These are phyloP conservation scores for Meandrina meandrites DNA, from an alignment of 92 coral and sea anemone genomes.

Conservation along the genomic window DNA sequence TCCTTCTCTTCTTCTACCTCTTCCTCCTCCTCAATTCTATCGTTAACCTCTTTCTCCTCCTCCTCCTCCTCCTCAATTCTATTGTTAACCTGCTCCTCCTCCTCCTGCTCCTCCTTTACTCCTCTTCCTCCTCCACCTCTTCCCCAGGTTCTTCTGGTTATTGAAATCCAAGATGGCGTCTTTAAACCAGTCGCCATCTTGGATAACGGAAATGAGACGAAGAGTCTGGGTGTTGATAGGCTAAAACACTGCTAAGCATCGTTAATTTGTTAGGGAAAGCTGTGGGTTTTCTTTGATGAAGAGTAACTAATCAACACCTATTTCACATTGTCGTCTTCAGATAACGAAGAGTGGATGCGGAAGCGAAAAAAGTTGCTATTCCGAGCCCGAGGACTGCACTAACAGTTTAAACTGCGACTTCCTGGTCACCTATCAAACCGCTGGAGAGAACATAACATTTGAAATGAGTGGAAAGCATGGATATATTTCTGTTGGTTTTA, in stretches of 20 bases:
- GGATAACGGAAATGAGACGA: not conserved
- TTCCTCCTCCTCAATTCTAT: too few species aligned
- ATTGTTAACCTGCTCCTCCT: too few species aligned
- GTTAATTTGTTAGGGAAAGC: not conserved
- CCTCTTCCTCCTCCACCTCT: too few species aligned
- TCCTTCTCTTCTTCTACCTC: too few species aligned
- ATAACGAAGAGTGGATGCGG: constrained; percentile 69
- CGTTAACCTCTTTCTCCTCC: too few species aligned
- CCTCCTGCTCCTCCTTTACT: too few species aligned
- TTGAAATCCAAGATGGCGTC: constrained; percentile 2
- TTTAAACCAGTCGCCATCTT: not conserved
- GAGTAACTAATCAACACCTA: not conserved
- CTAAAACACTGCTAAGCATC: not conserved
- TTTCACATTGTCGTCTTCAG: constrained; percentile 16
- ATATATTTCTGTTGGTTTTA: constrained; percentile 75
- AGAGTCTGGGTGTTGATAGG: not conserved
- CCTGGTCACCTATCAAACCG: constrained; percentile 64
- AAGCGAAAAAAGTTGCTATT: constrained; percentile 60
- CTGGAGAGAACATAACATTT: constrained; percentile 57
- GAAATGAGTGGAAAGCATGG: constrained; percentile 71
- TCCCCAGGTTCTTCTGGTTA: too few species aligned
- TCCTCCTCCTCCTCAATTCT: too few species aligned
- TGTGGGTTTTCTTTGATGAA: not conserved
- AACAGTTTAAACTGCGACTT: constrained; percentile 58
- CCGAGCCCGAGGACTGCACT: constrained; percentile 74